Conservation (phyloP, 1,140 invertebrate genomes). For the Sitobion miscanthi region DNA sequence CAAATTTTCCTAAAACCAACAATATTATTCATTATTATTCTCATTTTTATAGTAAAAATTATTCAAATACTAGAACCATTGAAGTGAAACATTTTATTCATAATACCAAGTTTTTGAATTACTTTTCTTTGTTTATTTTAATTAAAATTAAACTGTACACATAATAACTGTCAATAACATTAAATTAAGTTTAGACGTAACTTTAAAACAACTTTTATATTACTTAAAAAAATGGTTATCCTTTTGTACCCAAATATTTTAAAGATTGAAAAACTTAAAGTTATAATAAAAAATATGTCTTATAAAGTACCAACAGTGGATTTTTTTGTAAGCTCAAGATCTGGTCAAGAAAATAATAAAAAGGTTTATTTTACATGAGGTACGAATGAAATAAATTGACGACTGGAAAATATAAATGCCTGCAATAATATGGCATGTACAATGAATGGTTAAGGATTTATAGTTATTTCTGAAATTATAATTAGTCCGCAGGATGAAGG, state of each 20-base stretch:
- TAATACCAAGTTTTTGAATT: background rate
- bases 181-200: background rate
- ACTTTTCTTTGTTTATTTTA: constrained; percentile 21
- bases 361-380: background rate
- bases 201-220: constrained; percentile 29
- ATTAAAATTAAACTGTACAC: constrained; percentile 13
- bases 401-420: background rate
- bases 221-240: background rate
- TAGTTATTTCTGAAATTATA: constrained; percentile 19
- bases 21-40: background rate
- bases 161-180: constrained; percentile 19
- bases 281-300: background rate
- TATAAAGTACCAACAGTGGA: background rate
- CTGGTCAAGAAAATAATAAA: background rate
- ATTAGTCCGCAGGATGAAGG: background rate
- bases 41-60: background rate
- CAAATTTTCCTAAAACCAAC: background rate
- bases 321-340: background rate
- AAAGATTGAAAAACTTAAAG: background rate
- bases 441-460: background rate
- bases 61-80: background rate
- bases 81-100: constrained; percentile 18
- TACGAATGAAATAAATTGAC: background rate
- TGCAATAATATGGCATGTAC: background rate
- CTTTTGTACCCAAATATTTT: background rate